Conservation (phyloP, 2,113 vertebrate genomes). For the Gallinago paraguaiae region DNA sequence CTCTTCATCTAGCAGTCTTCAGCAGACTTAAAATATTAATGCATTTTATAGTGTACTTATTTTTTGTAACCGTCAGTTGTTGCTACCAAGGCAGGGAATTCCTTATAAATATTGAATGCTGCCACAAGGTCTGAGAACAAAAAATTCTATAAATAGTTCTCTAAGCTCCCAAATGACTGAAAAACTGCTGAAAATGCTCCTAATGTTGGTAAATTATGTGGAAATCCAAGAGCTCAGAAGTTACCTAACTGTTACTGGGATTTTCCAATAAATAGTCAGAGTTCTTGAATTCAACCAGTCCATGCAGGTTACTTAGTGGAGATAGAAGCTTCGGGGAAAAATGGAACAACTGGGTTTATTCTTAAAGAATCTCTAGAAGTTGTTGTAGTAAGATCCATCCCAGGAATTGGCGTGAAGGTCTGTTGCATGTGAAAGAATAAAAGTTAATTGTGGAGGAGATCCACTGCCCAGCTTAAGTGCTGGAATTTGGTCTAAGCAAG, state of each 20-base stretch:
- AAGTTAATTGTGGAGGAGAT: neutral
- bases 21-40: slow-evolving; percentile 59
- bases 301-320: neutral
- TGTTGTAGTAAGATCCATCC: neutral
- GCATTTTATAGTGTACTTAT: slow-evolving; percentile 36
- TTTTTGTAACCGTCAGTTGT: neutral
- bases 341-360: neutral
- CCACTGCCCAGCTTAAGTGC: neutral
- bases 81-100: slow-evolving; percentile 54
- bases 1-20: neutral
- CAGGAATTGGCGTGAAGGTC: neutral
- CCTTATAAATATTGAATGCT: slow-evolving; percentile 56
- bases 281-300: neutral
- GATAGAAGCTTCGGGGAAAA: neutral
- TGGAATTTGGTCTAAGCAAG: neutral
- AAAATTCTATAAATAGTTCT: neutral
- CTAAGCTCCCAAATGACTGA: neutral
- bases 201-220: neutral
- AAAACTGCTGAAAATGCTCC: neutral
- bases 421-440: neutral
- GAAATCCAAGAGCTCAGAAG: neutral
- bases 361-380: neutral
- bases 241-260: neutral
- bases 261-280: neutral
- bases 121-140: slow-evolving; percentile 1